Evolutionary conservation across 2,113 vertebrate genomes (phyloP).

Genomic region (Salvelinus fontinalis): DNA sequence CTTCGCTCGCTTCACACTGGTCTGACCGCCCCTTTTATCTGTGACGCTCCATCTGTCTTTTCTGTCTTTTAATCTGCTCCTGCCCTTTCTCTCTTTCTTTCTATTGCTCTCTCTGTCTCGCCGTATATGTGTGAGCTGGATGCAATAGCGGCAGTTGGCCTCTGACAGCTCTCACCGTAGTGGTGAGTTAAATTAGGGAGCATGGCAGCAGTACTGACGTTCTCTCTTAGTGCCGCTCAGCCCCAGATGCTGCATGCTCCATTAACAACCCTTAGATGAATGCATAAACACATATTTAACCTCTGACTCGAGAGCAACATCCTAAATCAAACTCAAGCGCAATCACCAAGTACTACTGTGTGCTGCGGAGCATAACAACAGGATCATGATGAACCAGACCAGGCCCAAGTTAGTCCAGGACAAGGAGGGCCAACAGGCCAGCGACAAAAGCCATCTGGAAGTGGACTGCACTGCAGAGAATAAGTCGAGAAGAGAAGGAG

Average conservation of each 20-base stretch:
- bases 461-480: too few relatives aligned
- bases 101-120: neutral
- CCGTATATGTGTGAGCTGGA: neutral
- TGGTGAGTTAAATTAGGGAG: neutral
- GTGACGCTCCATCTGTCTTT: neutral
- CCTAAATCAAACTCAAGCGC: neutral
- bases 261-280: slow-evolving; percentile 1
- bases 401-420: too few relatives aligned
- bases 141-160: neutral
- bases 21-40: neutral
- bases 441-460: too few relatives aligned
- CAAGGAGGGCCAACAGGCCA: too few relatives aligned
- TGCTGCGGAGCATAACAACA: too few relatives aligned
- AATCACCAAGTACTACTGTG: too few relatives aligned
- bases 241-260: slow-evolving; percentile 25
- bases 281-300: slow-evolving; percentile 16
- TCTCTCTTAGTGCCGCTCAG: neutral
- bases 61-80: neutral
- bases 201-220: slow-evolving; percentile 23
- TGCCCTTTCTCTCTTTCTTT: neutral
- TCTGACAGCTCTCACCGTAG: neutral
- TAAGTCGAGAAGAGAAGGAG: too few relatives aligned
- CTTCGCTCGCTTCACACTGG: neutral
- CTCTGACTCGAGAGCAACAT: neutral
- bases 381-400: too few relatives aligned